Percentiles rank a stretch among this genome's conserved stretches.
Evolutionary conservation across 2,113 vertebrate species (phyloP).

Genomic region (Microtus oregoni): DNA sequence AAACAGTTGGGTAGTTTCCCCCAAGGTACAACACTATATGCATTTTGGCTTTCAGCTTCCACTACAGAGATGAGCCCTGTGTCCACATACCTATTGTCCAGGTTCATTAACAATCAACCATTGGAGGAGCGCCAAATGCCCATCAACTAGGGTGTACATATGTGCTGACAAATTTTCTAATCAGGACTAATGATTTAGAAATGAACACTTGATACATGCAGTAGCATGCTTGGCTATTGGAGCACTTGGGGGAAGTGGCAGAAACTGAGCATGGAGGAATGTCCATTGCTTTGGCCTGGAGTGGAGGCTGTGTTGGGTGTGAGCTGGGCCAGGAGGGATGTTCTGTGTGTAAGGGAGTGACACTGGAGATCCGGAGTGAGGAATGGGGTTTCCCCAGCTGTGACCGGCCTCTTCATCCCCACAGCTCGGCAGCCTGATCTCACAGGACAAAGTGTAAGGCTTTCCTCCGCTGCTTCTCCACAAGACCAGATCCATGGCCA

Average conservation of each 20-base stretch:
- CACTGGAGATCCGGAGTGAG: not conserved
- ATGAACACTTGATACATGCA: not conserved
- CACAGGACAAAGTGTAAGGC: not conserved
- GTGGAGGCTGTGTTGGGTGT: too few relatives aligned
- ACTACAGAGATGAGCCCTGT: not conserved
- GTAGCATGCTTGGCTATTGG: not conserved
- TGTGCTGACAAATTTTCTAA: not conserved
- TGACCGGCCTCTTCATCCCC: not conserved
- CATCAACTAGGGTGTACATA: not conserved
- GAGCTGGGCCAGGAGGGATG: not conserved
- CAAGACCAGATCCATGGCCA: not conserved
- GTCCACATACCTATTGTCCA: not conserved
- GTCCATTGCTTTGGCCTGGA: not conserved
- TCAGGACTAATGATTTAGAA: not conserved
- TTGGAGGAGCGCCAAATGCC: not conserved
- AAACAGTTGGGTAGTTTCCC: not conserved
- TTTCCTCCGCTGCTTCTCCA: not conserved
- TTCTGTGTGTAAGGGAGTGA: not conserved
- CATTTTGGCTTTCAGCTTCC: not conserved
- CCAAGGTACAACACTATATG: not conserved
- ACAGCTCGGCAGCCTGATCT: not conserved
- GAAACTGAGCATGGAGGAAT: not conserved
- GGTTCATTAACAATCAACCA: not conserved
- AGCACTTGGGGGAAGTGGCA: too few relatives aligned
- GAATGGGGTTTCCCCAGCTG: not conserved